Percentiles rank a stretch among this genome's conserved stretches.
These are phyloP conservation scores for Dolichomitus sp. DNA, from an alignment of 2,888 invertebrate genomes.

Conservation along the genomic window DNA sequence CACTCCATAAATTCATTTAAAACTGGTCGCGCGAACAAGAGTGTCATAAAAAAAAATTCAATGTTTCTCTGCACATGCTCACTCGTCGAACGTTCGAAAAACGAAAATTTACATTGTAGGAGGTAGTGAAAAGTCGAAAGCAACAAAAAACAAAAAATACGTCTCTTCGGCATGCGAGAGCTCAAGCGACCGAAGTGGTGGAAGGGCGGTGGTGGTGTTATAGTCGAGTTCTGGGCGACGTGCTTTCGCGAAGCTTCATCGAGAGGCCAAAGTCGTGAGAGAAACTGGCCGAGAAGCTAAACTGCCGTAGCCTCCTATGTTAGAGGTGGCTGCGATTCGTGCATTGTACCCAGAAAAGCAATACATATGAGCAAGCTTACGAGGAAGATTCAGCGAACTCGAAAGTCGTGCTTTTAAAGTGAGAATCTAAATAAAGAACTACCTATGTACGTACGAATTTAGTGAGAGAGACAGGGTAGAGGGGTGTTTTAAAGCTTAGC, in stretches of 20 bases:
- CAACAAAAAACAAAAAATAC: not conserved
- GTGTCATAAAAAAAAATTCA: conserved; percentile 3
- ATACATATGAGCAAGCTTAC: conserved; percentile 2
- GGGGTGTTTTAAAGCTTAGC: conserved; percentile 16
- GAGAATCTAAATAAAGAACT: conserved; percentile 78
- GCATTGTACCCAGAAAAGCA: not conserved
- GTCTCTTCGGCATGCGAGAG: conserved; percentile 36
- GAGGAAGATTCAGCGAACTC: conserved; percentile 56
- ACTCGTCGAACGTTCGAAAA: not conserved
- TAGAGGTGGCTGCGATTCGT: not conserved
- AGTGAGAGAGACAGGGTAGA: conserved; percentile 46
- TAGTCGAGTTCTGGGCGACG: not conserved
- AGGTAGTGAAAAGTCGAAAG: not conserved
- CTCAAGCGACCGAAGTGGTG: conserved; percentile 12
- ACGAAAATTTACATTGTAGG: conserved; percentile 7
- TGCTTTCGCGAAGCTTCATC: conserved; percentile 21
- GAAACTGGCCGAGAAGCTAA: not conserved
- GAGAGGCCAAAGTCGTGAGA: conserved; percentile 7
- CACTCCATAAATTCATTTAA: not conserved
- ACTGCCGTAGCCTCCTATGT: not conserved
- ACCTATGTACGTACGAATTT: conserved; percentile 64
- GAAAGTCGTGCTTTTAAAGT: conserved; percentile 73
- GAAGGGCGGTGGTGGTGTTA: conserved; percentile 9
- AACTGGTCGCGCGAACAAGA: not conserved
- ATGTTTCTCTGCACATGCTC: not conserved